Conservation (phyloP, 2,113 vertebrate species). For the Lepus timidus region DNA sequence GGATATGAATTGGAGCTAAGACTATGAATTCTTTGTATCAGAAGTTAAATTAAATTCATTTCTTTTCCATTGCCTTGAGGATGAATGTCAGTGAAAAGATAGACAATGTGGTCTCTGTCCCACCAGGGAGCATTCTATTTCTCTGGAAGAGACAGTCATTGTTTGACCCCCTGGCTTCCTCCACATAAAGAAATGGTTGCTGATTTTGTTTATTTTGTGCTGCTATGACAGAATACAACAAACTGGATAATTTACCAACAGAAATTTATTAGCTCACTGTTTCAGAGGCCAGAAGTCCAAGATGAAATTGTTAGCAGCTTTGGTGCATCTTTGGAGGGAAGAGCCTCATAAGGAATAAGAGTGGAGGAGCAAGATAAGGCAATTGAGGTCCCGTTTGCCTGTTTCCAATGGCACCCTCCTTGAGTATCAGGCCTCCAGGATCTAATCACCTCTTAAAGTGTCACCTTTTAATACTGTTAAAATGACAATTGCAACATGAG, state of each 20-base stretch:
- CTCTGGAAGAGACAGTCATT: not conserved
- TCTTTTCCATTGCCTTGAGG: not conserved
- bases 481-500: not conserved
- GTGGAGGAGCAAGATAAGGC: fast-evolving
- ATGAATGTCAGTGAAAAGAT: not conserved
- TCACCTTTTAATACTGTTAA: not conserved
- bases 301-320: not conserved
- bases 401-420: too few relatives aligned
- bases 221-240: not conserved
- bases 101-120: not conserved
- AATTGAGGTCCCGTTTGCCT: fast-evolving
- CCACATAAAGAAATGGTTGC: fast-evolving
- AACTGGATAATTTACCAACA: too few relatives aligned
- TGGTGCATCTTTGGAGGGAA: not conserved
- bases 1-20: not conserved
- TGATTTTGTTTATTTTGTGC: not conserved
- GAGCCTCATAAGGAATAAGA: not conserved
- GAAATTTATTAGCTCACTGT: not conserved
- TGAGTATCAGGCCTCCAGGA: fast-evolving
- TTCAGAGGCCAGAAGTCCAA: too few relatives aligned
- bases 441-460: not conserved
- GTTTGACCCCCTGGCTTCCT: not conserved
- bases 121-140: not conserved
- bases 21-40: not conserved
- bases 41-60: not conserved